These are phyloP conservation scores for Morinoia aosen DNA, from an alignment of 2,888 invertebrate genomes.

Conservation along the genomic window DNA sequence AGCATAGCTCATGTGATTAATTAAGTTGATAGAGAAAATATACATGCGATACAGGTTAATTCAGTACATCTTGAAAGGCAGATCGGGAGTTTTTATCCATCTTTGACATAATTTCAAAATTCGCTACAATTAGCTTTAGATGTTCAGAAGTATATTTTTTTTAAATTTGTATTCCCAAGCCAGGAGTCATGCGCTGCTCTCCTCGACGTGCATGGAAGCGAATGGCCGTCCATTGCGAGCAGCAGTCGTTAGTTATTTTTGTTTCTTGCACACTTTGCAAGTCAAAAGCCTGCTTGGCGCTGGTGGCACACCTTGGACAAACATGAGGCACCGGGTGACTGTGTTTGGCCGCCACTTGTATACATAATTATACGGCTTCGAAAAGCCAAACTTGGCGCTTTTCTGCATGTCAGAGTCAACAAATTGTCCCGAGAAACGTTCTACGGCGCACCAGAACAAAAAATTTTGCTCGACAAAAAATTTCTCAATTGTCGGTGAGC, in stretches of 20 bases:
- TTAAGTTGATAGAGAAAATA: too few species aligned
- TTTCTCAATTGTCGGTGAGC: background rate
- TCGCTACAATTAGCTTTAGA: background rate
- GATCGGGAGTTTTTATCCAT: background rate
- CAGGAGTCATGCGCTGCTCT: background rate
- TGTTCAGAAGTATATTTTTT: background rate
- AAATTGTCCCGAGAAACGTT: background rate
- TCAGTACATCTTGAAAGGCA: background rate
- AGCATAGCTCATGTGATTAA: too few species aligned
- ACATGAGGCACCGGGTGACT: background rate
- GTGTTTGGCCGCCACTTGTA: conserved; percentile 12
- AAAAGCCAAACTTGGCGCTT: background rate
- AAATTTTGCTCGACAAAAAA: background rate
- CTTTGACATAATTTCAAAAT: background rate
- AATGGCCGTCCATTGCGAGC: background rate
- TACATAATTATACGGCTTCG: background rate
- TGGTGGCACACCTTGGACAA: background rate
- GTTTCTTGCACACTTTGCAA: background rate
- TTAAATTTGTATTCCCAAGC: background rate
- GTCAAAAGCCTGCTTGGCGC: background rate
- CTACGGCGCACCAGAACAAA: background rate
- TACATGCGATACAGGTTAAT: background rate
- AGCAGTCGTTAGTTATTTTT: background rate
- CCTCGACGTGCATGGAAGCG: background rate
- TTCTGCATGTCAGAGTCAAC: conserved; percentile 3